Percentiles rank a stretch among this genome's conserved stretches.
phyloP scores from a whole-genome alignment of 2,113 vertebrate species.

The Antennarius striatus region DNA sequence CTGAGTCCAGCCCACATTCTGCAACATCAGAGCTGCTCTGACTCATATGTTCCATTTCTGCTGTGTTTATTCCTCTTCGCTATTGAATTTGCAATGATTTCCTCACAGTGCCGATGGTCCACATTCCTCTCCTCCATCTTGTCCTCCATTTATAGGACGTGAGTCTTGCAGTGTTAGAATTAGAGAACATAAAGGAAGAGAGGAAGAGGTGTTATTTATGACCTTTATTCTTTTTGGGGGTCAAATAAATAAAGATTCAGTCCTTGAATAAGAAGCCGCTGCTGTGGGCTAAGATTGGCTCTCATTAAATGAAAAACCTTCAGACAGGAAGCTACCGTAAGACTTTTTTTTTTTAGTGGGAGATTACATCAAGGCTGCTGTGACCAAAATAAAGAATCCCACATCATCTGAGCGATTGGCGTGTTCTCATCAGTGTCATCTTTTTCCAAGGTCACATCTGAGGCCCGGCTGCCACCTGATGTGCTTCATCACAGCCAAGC shows the following conservation, averaged over 20 bases:
- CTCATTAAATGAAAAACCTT: constrained; percentile 30
- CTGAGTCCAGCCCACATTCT: constrained; percentile 22
- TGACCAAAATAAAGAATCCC: constrained; percentile 49
- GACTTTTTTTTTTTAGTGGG: constrained; percentile 17
- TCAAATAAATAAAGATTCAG: constrained; percentile 28
- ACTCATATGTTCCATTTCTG: constrained; percentile 5
- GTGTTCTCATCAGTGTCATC: constrained; percentile 56
- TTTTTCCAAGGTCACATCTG: constrained; percentile 75
- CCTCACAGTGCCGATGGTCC: constrained; percentile 15
- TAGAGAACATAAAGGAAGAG: constrained; percentile 17
- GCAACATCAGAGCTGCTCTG: constrained; percentile 16
- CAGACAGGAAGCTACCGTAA: constrained; percentile 37
- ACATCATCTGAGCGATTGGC: constrained; percentile 20
- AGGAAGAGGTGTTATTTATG: constrained; percentile 8
- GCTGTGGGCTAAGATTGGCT: neutral
- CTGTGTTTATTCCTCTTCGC: constrained; percentile 4
- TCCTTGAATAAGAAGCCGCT: constrained; percentile 8
- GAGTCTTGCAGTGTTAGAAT: constrained; percentile 63
- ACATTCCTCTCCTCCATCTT: constrained; percentile 69
- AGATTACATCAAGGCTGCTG: constrained; percentile 50
- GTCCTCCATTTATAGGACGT: constrained; percentile 62
- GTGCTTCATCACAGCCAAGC: constrained; percentile 32
- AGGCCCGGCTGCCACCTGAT: constrained; percentile 49
- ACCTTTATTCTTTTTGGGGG: constrained; percentile 14
- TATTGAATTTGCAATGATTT: constrained; percentile 31